A percentile compares a stretch with the other conserved stretches of the same genome.
These are phyloP conservation scores for Selenia dentaria DNA, from an alignment of 2,888 invertebrate genomes.

Conservation along the genomic window DNA sequence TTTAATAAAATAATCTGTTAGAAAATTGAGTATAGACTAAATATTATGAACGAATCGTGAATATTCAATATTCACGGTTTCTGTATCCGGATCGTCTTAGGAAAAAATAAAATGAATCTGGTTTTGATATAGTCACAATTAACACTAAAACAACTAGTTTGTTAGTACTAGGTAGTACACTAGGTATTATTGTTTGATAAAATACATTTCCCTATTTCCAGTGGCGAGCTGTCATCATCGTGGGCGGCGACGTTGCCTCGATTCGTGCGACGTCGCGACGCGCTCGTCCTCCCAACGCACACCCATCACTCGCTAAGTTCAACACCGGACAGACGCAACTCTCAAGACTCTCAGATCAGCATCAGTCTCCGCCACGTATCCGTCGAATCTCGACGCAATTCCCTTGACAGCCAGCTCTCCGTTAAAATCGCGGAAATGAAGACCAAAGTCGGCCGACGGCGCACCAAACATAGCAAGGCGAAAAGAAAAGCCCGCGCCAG, in stretches of 20 bases:
- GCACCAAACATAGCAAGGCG: constrained; percentile 73
- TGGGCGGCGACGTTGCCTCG: constrained; percentile 97
- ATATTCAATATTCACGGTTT: too few species aligned
- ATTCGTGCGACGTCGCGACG: constrained; percentile 93
- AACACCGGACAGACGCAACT: constrained; percentile 85
- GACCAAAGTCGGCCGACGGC: constrained; percentile 86
- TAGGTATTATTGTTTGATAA: too few species aligned
- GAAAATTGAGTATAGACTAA: too few species aligned
- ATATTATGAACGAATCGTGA: too few species aligned
- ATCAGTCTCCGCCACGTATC: constrained; percentile 92
- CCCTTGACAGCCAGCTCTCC: constrained; percentile 94
- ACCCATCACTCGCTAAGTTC: constrained; percentile 79
- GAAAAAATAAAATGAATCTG: too few species aligned
- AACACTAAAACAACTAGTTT: too few species aligned
- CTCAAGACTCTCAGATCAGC: constrained; percentile 88
- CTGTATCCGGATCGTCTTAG: too few species aligned
- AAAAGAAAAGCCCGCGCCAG: constrained; percentile 69
- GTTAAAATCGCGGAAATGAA: constrained; percentile 94
- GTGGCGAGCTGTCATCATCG: constrained; percentile 94
- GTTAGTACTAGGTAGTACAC: too few species aligned
- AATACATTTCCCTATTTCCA: too few species aligned
- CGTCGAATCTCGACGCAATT: constrained; percentile 94
- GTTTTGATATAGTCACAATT: too few species aligned
- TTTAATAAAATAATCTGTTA: too few species aligned
- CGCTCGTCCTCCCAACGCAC: constrained; percentile 86